Evolutionary conservation across 1,140 invertebrate genomes (phyloP).

Genomic region (Musca vetustissima): DNA sequence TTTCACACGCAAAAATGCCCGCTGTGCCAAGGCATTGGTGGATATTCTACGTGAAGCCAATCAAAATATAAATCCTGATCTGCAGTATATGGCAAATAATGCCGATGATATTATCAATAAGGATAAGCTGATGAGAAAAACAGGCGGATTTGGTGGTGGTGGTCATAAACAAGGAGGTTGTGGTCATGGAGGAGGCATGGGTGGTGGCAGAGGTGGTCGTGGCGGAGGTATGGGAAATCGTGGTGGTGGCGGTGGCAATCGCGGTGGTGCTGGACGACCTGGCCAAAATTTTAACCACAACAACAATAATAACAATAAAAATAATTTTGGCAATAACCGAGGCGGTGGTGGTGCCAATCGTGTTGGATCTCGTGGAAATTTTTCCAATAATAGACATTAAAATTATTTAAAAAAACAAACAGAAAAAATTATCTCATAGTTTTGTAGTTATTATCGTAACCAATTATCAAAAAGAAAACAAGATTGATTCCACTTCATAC

Average conservation of each 20-base stretch:
- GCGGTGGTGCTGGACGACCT: neutral
- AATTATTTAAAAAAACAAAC: neutral
- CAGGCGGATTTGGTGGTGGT: slow-evolving; percentile 16
- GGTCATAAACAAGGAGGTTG: slow-evolving; percentile 2
- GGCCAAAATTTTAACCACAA: too few relatives aligned
- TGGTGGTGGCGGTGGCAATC: slow-evolving; percentile 11
- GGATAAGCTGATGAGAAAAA: slow-evolving; percentile 13
- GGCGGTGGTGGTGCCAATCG: slow-evolving; percentile 47
- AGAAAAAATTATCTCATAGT: neutral
- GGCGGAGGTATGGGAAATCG: slow-evolving; percentile 11
- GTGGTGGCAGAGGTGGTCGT: slow-evolving; percentile 25
- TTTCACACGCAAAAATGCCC: slow-evolving; percentile 45
- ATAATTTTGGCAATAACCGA: neutral
- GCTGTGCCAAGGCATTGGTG: slow-evolving; percentile 84
- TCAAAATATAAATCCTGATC: slow-evolving; percentile 59
- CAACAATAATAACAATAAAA: too few relatives aligned
- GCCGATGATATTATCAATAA: slow-evolving; percentile 39
- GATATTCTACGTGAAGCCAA: slow-evolving; percentile 90
- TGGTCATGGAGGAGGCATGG: slow-evolving; percentile 19
- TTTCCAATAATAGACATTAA: slow-evolving; percentile 26
- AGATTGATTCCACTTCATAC: too few relatives aligned
- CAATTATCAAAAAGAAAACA: too few relatives aligned
- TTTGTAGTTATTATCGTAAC: slow-evolving; percentile 1
- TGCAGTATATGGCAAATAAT: slow-evolving; percentile 62
- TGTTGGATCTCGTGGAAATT: slow-evolving; percentile 19